Percentiles rank a stretch among this genome's conserved stretches.
phyloP scores from a whole-genome alignment of 2,888 invertebrate genomes.

The Dilophus febrilis region DNA sequence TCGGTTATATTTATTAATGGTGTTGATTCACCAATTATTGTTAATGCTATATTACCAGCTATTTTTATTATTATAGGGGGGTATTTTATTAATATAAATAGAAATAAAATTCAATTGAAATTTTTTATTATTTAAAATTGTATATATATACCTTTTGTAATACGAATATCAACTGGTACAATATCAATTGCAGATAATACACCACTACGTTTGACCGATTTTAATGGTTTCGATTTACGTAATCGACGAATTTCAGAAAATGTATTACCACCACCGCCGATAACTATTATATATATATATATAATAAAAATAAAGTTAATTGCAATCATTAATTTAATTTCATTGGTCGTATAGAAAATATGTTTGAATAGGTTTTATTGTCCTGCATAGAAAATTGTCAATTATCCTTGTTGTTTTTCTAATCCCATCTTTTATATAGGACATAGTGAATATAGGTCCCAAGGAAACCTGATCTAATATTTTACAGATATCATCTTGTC shows the following conservation, averaged over 20 bases:
- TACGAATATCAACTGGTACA: conserved; percentile 46
- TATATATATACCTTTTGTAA: conserved; percentile 33
- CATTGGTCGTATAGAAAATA: too few relatives aligned
- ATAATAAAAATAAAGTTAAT: too few relatives aligned
- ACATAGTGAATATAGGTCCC: too few relatives aligned
- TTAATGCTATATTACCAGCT: conserved; percentile 46
- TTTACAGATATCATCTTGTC: too few relatives aligned
- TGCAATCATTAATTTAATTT: too few relatives aligned
- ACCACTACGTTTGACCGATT: conserved; percentile 35
- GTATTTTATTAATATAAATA: too few relatives aligned
- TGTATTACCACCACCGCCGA: conserved; percentile 54
- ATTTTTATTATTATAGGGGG: conserved; percentile 11
- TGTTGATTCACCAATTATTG: conserved; percentile 39
- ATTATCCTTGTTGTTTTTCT: too few relatives aligned
- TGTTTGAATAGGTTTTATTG: too few relatives aligned
- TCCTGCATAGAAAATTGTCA: too few relatives aligned
- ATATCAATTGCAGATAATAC: conserved; percentile 43
- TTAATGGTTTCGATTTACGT: conserved; percentile 38
- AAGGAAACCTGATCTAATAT: too few relatives aligned
- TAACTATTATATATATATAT: conserved; percentile 21
- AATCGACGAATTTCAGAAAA: conserved; percentile 48
- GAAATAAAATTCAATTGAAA: neutral
- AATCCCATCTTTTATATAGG: too few relatives aligned
- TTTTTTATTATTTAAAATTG: neutral
- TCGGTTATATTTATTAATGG: conserved; percentile 44